Base-by-base conservation (phyloP, 2,888 invertebrate genomes). In the Polyommatus iphigenia region DNA sequence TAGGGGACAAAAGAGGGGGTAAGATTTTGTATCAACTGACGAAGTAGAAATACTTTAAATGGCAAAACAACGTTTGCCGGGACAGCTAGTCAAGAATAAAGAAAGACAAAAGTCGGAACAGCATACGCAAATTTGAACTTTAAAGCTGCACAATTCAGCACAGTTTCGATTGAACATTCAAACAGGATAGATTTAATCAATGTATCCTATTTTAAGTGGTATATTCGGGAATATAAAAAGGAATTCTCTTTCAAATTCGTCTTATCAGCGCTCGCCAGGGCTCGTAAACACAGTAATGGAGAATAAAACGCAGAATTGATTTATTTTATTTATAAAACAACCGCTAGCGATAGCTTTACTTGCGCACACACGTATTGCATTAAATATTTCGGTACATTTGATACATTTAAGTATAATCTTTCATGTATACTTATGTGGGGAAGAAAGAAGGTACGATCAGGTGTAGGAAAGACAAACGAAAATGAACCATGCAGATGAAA, bases 291-390 rank as follows among this genome's bases (percentile, higher is more conserved):
- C 67, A 67, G 67, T 67, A 67, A 67, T 67, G 67, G 67, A 13
- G 72, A 18, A 72, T 72, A 75, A 75, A 75, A 75, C 75, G 13
- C 46, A 29, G 46, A 20, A 41, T 73, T 73, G 41, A 75, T 75
- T 41, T 72, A 72, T 72, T 41, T 72, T 72, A 41, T 72, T 41
- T 41, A 72, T 72, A 72, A 72, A 72, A 72, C 67, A 67, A 67
- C 67, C 5, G 29, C 5, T 32, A 18, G 29, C 29, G 5, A 29
- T 32, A 15, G 18, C 13, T 29, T 15, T 18, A 29, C 67, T 67
- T 67, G 29, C 32, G 67, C 24, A 67, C 4, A 5, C 29, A 29
- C 29, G 67, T 32, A 29, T 62, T 62, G 62, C 29, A 67, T 6
- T 67, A 29, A 67, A 15, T 54, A 54, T 54, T 54, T 4, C 0